Conservation (phyloP, 2,797 vertebrate species). For the Phylloscopus collybita region DNA sequence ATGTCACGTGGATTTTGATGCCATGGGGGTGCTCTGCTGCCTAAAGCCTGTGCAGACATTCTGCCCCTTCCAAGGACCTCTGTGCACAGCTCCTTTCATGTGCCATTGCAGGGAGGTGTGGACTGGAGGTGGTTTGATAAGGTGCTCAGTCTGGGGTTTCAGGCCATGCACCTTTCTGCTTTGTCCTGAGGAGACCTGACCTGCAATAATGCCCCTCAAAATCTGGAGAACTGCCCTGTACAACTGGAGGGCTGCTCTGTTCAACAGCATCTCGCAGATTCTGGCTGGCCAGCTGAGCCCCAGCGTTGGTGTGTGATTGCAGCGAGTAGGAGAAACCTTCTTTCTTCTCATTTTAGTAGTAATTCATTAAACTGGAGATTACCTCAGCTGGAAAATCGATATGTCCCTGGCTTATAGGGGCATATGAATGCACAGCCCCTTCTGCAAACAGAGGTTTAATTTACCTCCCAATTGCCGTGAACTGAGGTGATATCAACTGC, state of each 20-base stretch:
- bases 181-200: not conserved
- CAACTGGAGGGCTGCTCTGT: not conserved
- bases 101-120: not conserved
- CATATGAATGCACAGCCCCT: not conserved
- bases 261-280: not conserved
- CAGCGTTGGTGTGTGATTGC: fast-evolving
- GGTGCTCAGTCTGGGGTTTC: not conserved
- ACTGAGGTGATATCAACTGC: not conserved
- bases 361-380: conserved; percentile 1
- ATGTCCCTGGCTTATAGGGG: not conserved
- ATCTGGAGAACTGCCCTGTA: not conserved
- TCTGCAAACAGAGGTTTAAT: conserved; percentile 11
- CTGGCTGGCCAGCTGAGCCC: not conserved
- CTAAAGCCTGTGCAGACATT: not conserved
- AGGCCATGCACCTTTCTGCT: not conserved
- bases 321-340: not conserved
- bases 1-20: not conserved
- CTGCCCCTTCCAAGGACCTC: not conserved
- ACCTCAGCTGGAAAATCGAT: not conserved
- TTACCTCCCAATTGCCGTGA: not conserved
- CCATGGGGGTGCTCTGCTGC: not conserved
- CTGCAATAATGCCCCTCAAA: not conserved
- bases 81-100: not conserved
- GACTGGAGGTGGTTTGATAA: not conserved
- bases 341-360: not conserved